A percentile compares a stretch with the other conserved stretches of the same genome.
Evolutionary conservation across 2,113 vertebrate genomes (phyloP).

Genomic region (Colinus virginianus): DNA sequence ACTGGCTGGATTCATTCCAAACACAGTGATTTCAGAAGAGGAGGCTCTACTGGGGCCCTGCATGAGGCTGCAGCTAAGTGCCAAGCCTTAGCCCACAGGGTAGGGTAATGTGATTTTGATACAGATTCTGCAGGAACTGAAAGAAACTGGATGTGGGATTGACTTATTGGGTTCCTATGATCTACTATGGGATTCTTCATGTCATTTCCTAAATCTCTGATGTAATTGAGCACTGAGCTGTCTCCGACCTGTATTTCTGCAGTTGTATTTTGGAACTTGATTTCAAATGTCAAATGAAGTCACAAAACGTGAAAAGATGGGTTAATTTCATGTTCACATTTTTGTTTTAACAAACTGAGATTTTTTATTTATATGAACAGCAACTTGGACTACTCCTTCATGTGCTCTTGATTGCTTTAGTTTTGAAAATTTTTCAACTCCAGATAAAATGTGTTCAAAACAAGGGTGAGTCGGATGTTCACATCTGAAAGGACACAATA

Average conservation of each 20-base stretch:
- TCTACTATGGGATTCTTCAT: neutral
- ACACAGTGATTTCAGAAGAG: neutral
- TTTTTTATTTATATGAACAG: neutral
- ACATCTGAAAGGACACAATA: neutral
- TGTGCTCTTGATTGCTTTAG: neutral
- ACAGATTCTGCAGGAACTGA: neutral
- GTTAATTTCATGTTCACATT: neutral
- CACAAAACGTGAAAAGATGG: neutral
- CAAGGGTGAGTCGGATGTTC: neutral
- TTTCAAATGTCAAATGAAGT: neutral
- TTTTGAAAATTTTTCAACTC: neutral
- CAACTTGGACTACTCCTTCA: neutral
- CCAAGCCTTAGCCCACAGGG: neutral
- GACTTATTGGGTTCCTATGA: neutral
- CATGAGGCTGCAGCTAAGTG: neutral
- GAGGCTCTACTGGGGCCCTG: neutral
- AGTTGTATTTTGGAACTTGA: neutral
- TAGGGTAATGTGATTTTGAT: neutral
- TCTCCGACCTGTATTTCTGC: neutral
- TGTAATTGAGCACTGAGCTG: neutral
- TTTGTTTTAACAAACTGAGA: neutral
- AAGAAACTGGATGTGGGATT: neutral
- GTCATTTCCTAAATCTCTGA: neutral
- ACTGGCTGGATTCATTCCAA: constrained; percentile 28
- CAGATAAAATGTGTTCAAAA: neutral